Conservation (phyloP, 2,888 invertebrate genomes). For the Drosophila anomalipes region DNA sequence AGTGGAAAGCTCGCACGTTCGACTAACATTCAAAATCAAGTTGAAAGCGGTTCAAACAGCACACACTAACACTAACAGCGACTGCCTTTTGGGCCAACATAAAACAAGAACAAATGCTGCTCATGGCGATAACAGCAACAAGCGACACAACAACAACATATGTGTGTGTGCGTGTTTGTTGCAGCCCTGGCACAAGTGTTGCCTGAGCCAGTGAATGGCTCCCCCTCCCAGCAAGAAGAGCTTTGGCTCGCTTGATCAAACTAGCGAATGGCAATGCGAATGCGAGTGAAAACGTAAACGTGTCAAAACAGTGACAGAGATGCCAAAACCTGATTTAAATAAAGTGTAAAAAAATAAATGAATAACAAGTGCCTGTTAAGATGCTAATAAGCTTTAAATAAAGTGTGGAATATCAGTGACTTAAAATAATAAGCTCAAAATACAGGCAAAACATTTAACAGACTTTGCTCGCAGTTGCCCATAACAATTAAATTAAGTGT, state of each 20-base stretch:
- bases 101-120: constrained; percentile 20
- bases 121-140: constrained; percentile 22
- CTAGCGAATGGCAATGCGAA: constrained; percentile 42
- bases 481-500: not conserved
- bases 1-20: constrained; percentile 4
- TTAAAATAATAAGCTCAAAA: not conserved
- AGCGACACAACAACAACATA: constrained; percentile 24
- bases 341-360: not conserved
- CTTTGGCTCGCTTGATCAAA: constrained; percentile 33
- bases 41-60: constrained; percentile 76
- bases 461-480: not conserved
- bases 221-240: constrained; percentile 43
- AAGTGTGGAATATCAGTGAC: not conserved
- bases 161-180: not conserved
- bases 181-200: constrained; percentile 51
- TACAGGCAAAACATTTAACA: not conserved
- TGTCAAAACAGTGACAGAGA: constrained; percentile 60
- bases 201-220: constrained; percentile 36
- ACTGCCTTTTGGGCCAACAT: constrained; percentile 54
- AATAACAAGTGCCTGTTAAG: not conserved
- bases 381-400: not conserved
- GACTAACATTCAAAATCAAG: constrained; percentile 65
- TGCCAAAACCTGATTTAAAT: constrained; percentile 1
- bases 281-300: constrained; percentile 53
- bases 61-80: constrained; percentile 21